These are phyloP conservation scores for Sarcoramphus papa DNA, from an alignment of 2,797 vertebrate species.

Conservation along the genomic window DNA sequence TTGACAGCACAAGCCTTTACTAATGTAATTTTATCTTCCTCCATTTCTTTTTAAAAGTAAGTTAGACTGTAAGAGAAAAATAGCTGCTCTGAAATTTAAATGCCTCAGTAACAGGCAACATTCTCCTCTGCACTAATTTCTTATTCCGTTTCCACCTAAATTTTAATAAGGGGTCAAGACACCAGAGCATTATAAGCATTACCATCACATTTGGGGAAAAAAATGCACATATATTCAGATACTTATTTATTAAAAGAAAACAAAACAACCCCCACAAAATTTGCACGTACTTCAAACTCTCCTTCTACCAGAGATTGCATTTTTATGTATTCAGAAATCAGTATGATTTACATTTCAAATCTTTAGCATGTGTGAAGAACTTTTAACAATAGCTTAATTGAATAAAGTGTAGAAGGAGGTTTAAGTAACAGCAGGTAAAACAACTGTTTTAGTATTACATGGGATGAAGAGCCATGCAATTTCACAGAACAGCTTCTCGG, in stretches of 20 bases:
- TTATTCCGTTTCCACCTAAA: not conserved
- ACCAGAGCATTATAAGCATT: not conserved
- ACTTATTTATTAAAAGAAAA: not conserved
- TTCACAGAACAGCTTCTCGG: not conserved
- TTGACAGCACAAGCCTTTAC: not conserved
- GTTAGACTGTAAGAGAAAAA: not conserved
- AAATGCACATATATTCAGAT: not conserved
- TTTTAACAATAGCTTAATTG: not conserved
- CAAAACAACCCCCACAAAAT: not conserved
- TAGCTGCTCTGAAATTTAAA: not conserved
- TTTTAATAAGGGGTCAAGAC: not conserved
- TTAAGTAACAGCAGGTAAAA: not conserved
- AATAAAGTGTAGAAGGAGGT: not conserved
- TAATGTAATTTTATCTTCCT: not conserved
- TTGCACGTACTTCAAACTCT: not conserved
- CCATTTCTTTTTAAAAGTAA: not conserved
- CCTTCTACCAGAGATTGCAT: not conserved
- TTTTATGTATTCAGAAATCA: not conserved
- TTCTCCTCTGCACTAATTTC: not conserved
- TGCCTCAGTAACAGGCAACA: not conserved
- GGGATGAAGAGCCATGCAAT: not conserved
- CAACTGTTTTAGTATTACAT: not conserved
- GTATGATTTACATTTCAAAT: not conserved
- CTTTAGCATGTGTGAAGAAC: not conserved
- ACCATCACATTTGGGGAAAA: not conserved